Conservation (phyloP, 2,797 vertebrate genomes). For the Coccyzus lansbergi region DNA sequence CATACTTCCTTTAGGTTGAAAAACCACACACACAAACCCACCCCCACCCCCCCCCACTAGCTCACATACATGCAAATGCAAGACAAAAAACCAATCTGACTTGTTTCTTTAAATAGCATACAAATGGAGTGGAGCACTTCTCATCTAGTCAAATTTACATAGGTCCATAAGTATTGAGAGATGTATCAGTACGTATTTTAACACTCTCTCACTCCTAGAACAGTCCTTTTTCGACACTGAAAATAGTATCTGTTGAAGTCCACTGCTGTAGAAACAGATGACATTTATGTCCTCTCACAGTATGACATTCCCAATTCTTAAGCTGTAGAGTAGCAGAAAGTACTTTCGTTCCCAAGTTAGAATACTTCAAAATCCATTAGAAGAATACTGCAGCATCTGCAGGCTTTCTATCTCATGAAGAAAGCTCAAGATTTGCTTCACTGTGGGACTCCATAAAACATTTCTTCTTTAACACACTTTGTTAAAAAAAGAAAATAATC, state of each 20-base stretch:
- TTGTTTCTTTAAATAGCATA: not conserved
- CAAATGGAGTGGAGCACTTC: not conserved
- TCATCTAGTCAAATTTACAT: not conserved
- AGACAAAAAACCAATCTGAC: not conserved
- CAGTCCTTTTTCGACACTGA: not conserved
- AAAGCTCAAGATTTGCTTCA: not conserved
- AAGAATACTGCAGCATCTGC: not conserved
- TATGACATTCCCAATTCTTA: not conserved
- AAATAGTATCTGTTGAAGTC: fast-evolving
- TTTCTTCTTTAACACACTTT: not conserved
- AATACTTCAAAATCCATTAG: fast-evolving
- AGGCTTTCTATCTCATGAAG: not conserved
- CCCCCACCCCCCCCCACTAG: no score
- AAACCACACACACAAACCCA: no score
- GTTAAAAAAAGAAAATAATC: not conserved
- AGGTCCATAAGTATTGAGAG: not conserved
- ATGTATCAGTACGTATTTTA: fast-evolving
- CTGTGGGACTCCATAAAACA: not conserved
- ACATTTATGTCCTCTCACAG: not conserved
- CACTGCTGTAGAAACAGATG: not conserved
- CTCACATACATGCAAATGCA: not conserved
- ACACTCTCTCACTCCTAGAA: not conserved
- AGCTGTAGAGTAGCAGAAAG: fast-evolving
- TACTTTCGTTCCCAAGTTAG: not conserved
- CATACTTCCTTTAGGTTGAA: not conserved